Evolutionary conservation across 1,140 invertebrate species (phyloP), one percentile per base, ranked within the genome.

Genomic region (Microplitis demolitor): DNA sequence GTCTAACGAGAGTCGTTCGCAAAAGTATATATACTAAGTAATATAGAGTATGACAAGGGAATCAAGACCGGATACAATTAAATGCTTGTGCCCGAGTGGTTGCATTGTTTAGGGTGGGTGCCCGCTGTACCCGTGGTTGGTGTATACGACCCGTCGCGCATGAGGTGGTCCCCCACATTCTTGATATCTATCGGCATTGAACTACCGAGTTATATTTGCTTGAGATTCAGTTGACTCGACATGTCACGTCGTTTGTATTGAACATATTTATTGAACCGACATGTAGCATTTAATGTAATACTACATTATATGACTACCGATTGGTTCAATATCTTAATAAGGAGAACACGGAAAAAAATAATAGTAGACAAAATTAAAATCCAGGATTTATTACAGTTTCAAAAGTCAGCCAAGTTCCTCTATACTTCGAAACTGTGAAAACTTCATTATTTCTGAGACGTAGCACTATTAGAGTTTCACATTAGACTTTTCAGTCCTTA

Each of bases 1-100:
- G 60, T 53, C 66, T 73, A 69, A 69, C 72, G 66, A 73, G 72
- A 45, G 8, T 50, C 34, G 51, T 34, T 53, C 34, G n/a, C 6
- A 14, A 37, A 35, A 50, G 56, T 39, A 54, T 51, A 37, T 60
- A 63, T 69, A 58, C 61, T 60, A 37, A 39, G 24, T 54, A 64
- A 54, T 66, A 54, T 72, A 53, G 58, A 71, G 33, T 45, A 45
- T 45, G 11, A 35, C 56, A 56, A 69, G 69, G 69, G 66, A 67
- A 53, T 62, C 51, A 77, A 74, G 71, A 78, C 67, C 81, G 81
- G 81, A 83, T 81, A 78, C 79, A 82, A 83, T 83, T 83, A 81
- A 83, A 83, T 79, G 75, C 78, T 81, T 75, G 72, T 79, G 80
- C 80, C 77, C 78, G 80, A 81, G 76, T 75, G 75, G 51, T 76